A percentile compares a stretch with the other conserved stretches of the same genome.
Conservation (phyloP, 2,797 vertebrate genomes). For the Arctocebus calabarensis region DNA sequence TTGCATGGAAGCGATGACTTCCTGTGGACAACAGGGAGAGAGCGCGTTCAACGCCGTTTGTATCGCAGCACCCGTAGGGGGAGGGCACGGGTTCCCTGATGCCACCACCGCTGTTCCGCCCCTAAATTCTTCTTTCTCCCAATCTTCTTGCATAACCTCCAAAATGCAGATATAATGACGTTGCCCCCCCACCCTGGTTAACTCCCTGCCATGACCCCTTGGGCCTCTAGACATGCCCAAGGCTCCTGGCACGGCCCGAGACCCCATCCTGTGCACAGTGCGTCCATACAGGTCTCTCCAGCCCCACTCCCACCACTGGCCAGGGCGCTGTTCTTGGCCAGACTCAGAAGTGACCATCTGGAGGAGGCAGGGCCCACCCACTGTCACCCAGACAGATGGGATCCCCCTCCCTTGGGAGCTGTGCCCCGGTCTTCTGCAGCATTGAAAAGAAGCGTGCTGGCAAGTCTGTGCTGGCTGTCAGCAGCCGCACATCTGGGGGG, state of each 20-base stretch:
- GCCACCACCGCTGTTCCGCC: not conserved
- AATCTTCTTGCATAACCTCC: not conserved
- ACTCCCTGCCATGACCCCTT: not conserved
- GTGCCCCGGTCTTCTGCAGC: too few relatives aligned
- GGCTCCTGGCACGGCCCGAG: not conserved
- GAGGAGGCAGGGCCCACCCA: not conserved
- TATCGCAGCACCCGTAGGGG: not conserved
- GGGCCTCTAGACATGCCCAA: not conserved
- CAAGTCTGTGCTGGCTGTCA: not conserved
- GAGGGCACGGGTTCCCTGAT: not conserved
- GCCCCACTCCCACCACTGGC: not conserved
- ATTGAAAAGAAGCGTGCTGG: not conserved
- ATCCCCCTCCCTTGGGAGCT: not conserved
- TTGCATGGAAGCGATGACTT: not conserved
- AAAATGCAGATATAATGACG: not conserved
- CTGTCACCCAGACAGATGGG: not conserved
- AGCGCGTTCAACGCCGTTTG: not conserved
- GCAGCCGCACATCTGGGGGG: not conserved
- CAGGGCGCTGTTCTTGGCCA: not conserved
- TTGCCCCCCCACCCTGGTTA: not conserved
- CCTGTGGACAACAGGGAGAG: not conserved
- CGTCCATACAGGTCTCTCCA: not conserved
- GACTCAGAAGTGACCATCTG: not conserved
- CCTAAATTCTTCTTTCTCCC: not conserved
- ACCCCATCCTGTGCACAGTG: not conserved